These are phyloP conservation scores for Meleagris gallopavo DNA, from an alignment of 2,113 vertebrate species.

Conservation along the genomic window DNA sequence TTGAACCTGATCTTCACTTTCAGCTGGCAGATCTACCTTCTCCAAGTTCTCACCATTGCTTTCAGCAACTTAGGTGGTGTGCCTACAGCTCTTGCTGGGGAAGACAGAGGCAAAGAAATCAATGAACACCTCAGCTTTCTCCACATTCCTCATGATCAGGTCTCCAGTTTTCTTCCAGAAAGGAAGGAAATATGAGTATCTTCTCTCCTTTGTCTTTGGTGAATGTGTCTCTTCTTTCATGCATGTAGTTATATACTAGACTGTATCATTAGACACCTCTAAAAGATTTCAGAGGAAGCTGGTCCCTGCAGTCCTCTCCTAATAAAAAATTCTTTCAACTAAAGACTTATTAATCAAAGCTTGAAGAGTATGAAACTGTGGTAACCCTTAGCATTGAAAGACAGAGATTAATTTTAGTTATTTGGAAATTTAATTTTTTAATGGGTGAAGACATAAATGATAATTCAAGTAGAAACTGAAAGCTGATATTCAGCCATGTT, in stretches of 20 bases:
- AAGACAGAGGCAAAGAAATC: no score
- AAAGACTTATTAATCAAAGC: conserved; percentile 24
- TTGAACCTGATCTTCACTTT: no score
- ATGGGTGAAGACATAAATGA: neutral
- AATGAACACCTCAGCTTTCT: no score
- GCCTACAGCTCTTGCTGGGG: no score
- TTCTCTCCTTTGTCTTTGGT: neutral
- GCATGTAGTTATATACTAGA: neutral
- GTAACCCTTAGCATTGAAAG: neutral
- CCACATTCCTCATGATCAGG: no score
- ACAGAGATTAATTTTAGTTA: neutral
- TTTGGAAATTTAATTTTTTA: neutral
- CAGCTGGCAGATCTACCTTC: no score
- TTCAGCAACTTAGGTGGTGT: no score
- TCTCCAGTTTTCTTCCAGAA: no score
- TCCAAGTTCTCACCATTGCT: no score
- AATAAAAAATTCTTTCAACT: neutral
- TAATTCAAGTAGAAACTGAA: conserved; percentile 4
- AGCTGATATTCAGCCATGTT: neutral
- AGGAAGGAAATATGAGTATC: no score
- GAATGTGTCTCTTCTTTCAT: neutral
- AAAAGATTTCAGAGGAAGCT: conserved; percentile 1
- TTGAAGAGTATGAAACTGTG: neutral
- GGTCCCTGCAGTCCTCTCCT: neutral
- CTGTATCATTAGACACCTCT: neutral